Evolutionary conservation across 1,140 invertebrate genomes (phyloP).

Genomic region (Andricus grossulariae): DNA sequence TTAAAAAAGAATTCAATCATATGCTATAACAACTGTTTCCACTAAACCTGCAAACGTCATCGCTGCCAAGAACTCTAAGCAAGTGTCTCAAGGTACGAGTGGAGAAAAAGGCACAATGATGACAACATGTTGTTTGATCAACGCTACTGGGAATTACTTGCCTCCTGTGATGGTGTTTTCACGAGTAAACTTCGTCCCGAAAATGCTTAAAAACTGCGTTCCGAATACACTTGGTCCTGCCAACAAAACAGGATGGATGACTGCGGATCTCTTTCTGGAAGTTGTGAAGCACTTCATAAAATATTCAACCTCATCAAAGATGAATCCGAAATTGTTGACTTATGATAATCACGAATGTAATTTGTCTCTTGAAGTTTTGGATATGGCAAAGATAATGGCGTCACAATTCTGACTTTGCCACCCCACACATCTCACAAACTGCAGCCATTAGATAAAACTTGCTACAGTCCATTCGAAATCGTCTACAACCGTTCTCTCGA

Average conservation of each 20-base stretch:
- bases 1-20: constrained; percentile 30
- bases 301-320: too few relatives aligned
- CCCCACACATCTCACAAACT: constrained; percentile 68
- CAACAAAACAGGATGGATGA: constrained; percentile 69
- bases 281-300: too few relatives aligned
- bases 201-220: too few relatives aligned
- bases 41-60: neutral
- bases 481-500: constrained; percentile 36
- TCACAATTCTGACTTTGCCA: constrained; percentile 65
- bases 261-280: constrained; percentile 56
- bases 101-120: constrained; percentile 49
- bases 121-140: constrained; percentile 58
- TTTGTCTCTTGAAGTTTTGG: constrained; percentile 55
- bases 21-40: constrained; percentile 31
- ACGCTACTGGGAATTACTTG: constrained; percentile 55
- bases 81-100: constrained; percentile 39
- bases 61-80: constrained; percentile 12
- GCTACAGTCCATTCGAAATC: constrained; percentile 48
- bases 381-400: constrained; percentile 58
- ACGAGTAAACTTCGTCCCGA: too few relatives aligned
- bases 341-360: constrained; percentile 72
- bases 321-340: too few relatives aligned
- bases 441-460: constrained; percentile 52
- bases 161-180: constrained; percentile 16
- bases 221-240: constrained; percentile 62